Conservation (phyloP, 2,888 invertebrate species). For the Allolobophora icterica region DNA sequence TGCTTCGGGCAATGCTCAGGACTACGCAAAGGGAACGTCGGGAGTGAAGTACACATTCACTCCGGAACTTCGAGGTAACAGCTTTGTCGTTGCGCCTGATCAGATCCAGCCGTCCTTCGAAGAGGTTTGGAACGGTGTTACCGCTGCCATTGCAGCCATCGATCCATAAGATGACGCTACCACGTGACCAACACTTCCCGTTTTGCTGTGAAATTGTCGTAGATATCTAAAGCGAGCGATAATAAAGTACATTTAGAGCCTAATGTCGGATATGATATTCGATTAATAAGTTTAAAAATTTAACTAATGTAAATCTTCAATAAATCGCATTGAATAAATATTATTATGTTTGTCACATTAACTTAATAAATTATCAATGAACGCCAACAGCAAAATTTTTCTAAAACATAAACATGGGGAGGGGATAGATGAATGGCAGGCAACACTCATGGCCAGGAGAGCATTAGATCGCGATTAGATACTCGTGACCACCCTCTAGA, state of each 20-base stretch:
- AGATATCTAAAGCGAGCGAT: neutral
- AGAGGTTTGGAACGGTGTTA: slow-evolving; percentile 29
- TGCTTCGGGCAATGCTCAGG: slow-evolving; percentile 34
- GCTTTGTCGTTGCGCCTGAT: slow-evolving; percentile 37
- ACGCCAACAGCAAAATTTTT: too few species aligned
- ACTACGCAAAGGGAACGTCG: slow-evolving; percentile 35
- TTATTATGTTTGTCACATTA: too few species aligned
- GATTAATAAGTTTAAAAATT: neutral
- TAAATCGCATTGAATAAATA: neutral
- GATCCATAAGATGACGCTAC: neutral
- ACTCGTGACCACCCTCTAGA: too few species aligned
- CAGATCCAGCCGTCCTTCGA: slow-evolving; percentile 39
- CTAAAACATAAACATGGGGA: too few species aligned
- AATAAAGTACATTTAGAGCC: neutral
- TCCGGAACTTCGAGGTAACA: slow-evolving; percentile 38
- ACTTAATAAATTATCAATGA: neutral
- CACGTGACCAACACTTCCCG: neutral
- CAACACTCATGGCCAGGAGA: too few species aligned
- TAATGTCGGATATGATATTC: neutral
- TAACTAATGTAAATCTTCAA: neutral
- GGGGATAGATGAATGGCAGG: too few species aligned
- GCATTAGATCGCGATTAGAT: too few species aligned
- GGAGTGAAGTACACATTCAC: slow-evolving; percentile 39
- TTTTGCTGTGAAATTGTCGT: neutral
- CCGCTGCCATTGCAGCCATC: neutral